Evolutionary conservation across 1,140 invertebrate species (phyloP).

Genomic region (Akabosia matsudoensis): DNA sequence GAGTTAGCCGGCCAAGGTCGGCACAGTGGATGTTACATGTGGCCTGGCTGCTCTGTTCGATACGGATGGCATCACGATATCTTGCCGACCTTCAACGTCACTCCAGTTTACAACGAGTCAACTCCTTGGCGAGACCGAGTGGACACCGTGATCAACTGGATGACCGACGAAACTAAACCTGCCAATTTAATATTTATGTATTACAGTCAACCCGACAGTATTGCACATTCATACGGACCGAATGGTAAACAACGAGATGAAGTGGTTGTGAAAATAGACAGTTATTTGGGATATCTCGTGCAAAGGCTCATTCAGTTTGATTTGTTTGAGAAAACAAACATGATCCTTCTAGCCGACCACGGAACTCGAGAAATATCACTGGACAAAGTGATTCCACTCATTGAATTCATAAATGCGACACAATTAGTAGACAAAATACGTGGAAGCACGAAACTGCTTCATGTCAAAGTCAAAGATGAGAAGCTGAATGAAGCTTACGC

Average conservation of each 20-base stretch:
- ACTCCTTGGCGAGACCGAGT: neutral
- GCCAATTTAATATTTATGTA: constrained; percentile 25
- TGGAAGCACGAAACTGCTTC: neutral
- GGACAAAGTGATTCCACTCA: constrained; percentile 12
- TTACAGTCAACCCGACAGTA: constrained; percentile 52
- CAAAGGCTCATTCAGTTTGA: neutral
- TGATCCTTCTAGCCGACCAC: neutral
- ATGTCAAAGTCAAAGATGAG: constrained; percentile 48
- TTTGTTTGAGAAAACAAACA: neutral
- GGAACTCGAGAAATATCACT: neutral
- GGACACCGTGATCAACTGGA: neutral
- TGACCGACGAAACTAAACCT: constrained; percentile 17
- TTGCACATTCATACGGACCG: neutral
- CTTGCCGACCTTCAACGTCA: constrained; percentile 2
- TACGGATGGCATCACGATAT: neutral
- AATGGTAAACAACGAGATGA: neutral
- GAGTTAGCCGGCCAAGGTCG: neutral
- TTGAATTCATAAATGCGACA: constrained; percentile 39
- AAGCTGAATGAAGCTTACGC: constrained; percentile 55
- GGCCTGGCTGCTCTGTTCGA: neutral
- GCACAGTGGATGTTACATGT: neutral
- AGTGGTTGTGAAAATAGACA: neutral
- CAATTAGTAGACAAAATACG: neutral
- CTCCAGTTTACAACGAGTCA: neutral
- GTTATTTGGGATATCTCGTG: neutral